Conservation (phyloP, 2,113 vertebrate genomes). For the Nesoenas mayeri region DNA sequence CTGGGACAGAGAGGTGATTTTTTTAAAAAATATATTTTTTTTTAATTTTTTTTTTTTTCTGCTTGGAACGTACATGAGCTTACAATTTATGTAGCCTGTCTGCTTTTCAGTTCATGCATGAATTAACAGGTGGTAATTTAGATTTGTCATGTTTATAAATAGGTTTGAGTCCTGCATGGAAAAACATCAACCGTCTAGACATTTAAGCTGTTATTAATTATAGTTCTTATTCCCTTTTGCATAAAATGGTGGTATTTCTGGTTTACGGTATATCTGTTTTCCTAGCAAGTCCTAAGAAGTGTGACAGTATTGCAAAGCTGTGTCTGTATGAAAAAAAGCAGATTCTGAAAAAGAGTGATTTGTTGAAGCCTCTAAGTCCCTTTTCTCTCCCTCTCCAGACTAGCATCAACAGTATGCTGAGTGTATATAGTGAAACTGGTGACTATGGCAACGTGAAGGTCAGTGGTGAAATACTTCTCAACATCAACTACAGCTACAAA, state of each 20-base stretch:
- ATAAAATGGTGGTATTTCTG: neutral
- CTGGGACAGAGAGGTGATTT: neutral
- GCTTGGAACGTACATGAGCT: neutral
- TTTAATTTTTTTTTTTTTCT: neutral
- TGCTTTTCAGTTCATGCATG: neutral
- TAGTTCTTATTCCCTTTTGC: neutral
- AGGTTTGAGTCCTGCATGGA: neutral
- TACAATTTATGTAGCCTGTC: neutral
- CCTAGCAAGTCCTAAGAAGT: neutral
- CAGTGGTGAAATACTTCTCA: constrained; percentile 93
- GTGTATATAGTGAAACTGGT: constrained; percentile 95
- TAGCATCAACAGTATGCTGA: constrained; percentile 95
- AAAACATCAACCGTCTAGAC: neutral
- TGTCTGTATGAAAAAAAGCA: neutral
- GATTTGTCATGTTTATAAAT: neutral
- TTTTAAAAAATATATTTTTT: no score
- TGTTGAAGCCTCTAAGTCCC: neutral
- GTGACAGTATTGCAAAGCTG: neutral
- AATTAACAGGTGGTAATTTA: neutral
- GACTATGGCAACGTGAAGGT: constrained; percentile 93
- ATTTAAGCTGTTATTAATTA: neutral
- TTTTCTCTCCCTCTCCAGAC: constrained; percentile 76
- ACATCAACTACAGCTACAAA: constrained; percentile 93
- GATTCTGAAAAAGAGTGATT: neutral
- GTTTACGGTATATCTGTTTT: neutral